Evolutionary conservation across 2,888 invertebrate genomes (phyloP), one percentile per base, ranked within the genome.

Genomic region (Harmothoe impar): DNA sequence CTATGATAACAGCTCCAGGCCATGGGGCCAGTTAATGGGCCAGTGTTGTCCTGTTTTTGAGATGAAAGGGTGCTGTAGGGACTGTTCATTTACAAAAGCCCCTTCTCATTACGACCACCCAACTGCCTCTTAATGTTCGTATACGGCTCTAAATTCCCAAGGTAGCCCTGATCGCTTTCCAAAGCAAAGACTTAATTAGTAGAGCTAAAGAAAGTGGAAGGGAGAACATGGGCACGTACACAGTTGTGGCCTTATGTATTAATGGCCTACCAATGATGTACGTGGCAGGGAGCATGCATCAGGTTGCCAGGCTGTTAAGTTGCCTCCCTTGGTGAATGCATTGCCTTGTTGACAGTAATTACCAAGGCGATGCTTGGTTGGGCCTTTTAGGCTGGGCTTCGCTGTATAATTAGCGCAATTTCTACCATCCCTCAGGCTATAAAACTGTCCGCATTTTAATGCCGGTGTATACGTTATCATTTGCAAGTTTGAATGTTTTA

Each of bases 111-210:
- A 72, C 72, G 25, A 23, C 72, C 72, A 25, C 72, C 72, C 23
- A 62, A n/a, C 62, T n/a, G 20, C 72, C 72, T 72, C 25, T 29
- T 72, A 15, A 25, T 72, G 72, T 15, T n/a, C 3, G 62, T 72
- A 72, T 20, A n/a, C 62, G 72, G 72, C 29, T 25, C 25, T 23
- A 23, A 72, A 72, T 72, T 72, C 15, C 12, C 72, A 15, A 29
- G 72, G 72, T 72, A 72, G 25, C 20, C 29, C 72, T 29, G 72
- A 72, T 72, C 72, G 25, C 72, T 72, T 72, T 29, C 72, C 72
- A 25, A 15, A 72, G 72, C 31, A 72, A 72, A 72, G 72, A 29
- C 72, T 72, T 72, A 72, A 72, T 72, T 72, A 72, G 72, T 72
- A 29, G 72, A 29, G 29, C 29, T 25, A 72, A 25, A 72, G 72